Percentiles rank a stretch among this genome's conserved stretches.
phyloP scores from a whole-genome alignment of 2,888 invertebrate species.

The Cordilura impudica region DNA sequence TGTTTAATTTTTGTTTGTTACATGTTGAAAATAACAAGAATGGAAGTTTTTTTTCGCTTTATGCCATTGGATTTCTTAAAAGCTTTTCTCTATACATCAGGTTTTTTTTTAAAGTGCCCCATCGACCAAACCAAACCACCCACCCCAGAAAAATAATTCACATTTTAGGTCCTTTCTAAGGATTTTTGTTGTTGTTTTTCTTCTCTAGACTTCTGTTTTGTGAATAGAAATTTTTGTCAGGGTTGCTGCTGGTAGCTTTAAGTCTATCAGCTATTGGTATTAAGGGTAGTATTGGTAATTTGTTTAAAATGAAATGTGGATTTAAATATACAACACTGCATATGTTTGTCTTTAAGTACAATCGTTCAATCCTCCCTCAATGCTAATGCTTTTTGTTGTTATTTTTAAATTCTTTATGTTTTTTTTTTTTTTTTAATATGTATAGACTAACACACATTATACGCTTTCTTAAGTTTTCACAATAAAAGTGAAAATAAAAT shows the following conservation, averaged over 20 bases:
- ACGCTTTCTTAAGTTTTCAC: conserved; percentile 10
- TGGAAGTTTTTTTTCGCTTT: conserved; percentile 21
- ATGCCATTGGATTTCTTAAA: conserved; percentile 3
- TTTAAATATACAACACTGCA: conserved; percentile 38
- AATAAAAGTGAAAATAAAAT: conserved; percentile 1
- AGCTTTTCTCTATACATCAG: conserved; percentile 44
- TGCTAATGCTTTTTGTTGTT: neutral
- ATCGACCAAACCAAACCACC: conserved; percentile 12
- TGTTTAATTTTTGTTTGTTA: conserved; percentile 16
- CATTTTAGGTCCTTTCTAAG: conserved; percentile 1
- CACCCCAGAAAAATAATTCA: neutral
- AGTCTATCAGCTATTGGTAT: neutral
- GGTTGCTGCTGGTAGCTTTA: neutral
- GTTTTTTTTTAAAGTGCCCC: conserved; percentile 49
- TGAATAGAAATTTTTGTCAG: neutral
- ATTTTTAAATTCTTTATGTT: neutral
- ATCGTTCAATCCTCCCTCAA: neutral
- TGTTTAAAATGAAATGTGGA: conserved; percentile 48
- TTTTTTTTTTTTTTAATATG: neutral
- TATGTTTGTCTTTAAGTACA: conserved; percentile 17
- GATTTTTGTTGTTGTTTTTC: conserved; percentile 28
- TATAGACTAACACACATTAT: conserved; percentile 7
- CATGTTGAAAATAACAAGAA: conserved; percentile 13
- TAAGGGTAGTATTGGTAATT: conserved; percentile 50
- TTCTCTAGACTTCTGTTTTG: neutral